Evolutionary conservation across 2,888 invertebrate genomes (phyloP).

Genomic region (Zelleria hepariella): DNA sequence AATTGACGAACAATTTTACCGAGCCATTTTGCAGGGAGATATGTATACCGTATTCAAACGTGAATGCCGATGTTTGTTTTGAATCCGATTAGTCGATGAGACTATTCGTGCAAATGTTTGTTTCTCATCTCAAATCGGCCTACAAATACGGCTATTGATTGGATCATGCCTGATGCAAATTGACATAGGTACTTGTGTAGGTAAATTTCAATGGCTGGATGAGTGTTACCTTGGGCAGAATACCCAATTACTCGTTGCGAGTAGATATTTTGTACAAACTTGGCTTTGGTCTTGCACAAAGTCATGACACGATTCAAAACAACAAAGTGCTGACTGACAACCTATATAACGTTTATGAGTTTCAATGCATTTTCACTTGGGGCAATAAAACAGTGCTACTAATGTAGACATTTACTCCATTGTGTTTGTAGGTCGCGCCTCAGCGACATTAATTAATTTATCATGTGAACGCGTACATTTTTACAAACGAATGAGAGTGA

Average conservation of each 20-base stretch:
- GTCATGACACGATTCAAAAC: too few species aligned
- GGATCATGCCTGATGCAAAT: not conserved
- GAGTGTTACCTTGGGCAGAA: not conserved
- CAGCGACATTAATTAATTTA: slow-evolving; percentile 26
- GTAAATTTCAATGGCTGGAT: not conserved
- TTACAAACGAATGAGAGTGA: slow-evolving; percentile 49
- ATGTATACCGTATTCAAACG: not conserved
- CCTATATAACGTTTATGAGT: not conserved
- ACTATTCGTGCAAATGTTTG: not conserved
- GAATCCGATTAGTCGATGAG: not conserved
- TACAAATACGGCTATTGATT: not conserved
- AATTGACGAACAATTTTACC: not conserved
- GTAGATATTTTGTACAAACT: too few species aligned
- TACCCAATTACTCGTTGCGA: not conserved
- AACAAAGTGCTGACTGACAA: too few species aligned
- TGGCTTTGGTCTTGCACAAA: too few species aligned
- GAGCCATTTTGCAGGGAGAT: not conserved
- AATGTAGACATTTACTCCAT: not conserved
- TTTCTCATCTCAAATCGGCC: too few species aligned
- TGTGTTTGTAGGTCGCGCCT: slow-evolving; percentile 14
- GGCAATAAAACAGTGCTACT: not conserved
- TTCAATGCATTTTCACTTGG: not conserved
- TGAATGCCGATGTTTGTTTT: not conserved
- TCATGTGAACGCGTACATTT: slow-evolving; percentile 37
- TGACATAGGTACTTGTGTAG: not conserved